phyloP scores from a whole-genome alignment of 2,113 vertebrate genomes.

The Ochotona curzoniae region DNA sequence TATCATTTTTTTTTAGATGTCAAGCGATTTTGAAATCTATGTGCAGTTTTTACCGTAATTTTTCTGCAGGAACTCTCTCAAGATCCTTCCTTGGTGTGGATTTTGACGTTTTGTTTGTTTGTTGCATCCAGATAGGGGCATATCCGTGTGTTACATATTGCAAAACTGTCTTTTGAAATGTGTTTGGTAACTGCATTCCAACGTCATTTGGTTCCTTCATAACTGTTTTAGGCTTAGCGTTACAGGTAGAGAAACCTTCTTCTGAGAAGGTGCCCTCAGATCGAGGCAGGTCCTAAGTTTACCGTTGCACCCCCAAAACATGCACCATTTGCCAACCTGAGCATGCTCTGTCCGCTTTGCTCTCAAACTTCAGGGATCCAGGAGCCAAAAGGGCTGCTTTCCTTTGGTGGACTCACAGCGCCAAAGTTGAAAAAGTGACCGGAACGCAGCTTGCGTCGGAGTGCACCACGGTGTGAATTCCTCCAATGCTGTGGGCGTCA shows the following conservation, averaged over 20 bases:
- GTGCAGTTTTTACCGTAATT: no score
- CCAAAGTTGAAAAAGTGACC: slow-evolving; percentile 81
- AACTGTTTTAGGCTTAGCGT: neutral
- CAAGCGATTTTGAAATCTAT: no score
- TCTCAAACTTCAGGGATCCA: slow-evolving; percentile 51
- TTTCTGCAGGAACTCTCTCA: no score
- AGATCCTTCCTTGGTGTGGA: no score
- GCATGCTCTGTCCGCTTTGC: slow-evolving; percentile 49
- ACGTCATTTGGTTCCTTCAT: neutral
- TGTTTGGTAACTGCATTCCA: neutral
- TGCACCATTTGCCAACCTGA: slow-evolving; percentile 37
- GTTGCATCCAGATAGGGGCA: no score
- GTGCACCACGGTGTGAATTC: slow-evolving; percentile 79
- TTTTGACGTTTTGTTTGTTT: no score
- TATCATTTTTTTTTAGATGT: no score
- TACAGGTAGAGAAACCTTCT: neutral
- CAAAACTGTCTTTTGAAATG: slow-evolving; percentile 14
- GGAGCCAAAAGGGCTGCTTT: slow-evolving; percentile 83
- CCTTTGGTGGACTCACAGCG: slow-evolving; percentile 80
- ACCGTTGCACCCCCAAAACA: neutral
- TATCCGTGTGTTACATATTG: neutral
- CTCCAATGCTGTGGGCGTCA: slow-evolving; percentile 71
- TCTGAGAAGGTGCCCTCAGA: neutral
- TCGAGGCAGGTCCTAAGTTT: neutral
- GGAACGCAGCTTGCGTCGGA: slow-evolving; percentile 79